phyloP scores from a whole-genome alignment of 2,888 invertebrate species.

The Coecobrya sp. region DNA sequence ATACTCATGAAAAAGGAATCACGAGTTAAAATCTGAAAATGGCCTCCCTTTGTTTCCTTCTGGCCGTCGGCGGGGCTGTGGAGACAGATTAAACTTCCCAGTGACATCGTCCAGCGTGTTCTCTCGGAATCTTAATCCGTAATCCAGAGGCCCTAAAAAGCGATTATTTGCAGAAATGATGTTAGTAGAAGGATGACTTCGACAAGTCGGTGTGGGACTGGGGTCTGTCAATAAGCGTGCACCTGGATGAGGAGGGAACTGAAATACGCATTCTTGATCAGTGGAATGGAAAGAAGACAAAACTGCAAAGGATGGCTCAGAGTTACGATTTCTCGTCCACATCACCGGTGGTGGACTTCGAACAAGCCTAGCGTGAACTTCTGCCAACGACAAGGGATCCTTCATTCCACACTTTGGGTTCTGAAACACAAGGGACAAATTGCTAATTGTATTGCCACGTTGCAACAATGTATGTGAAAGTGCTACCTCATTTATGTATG shows the following conservation, averaged over 20 bases:
- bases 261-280: conserved; percentile 85
- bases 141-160: conserved; percentile 84
- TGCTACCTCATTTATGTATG: background rate
- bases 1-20: conserved; percentile 67
- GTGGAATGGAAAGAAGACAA: conserved; percentile 80
- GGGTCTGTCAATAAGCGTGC: conserved; percentile 72
- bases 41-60: conserved; percentile 82
- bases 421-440: conserved; percentile 6
- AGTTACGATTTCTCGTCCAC: conserved; percentile 86
- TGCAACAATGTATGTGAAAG: background rate
- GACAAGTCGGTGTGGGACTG: conserved; percentile 85
- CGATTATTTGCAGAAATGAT: conserved; percentile 77
- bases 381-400: conserved; percentile 84
- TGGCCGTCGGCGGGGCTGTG: conserved; percentile 84
- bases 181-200: conserved; percentile 83
- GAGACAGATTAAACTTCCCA: conserved; percentile 85
- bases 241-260: conserved; percentile 84
- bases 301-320: conserved; percentile 86
- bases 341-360: conserved; percentile 86
- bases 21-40: conserved; percentile 84
- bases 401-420: conserved; percentile 76
- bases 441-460: background rate
- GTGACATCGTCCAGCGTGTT: conserved; percentile 85
- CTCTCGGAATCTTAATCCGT: conserved; percentile 83
- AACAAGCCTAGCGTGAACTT: conserved; percentile 86